Percentiles rank a stretch among this genome's conserved stretches.
These are phyloP conservation scores for Lysandra coridon DNA, from an alignment of 2,888 invertebrate genomes.

Conservation along the genomic window DNA sequence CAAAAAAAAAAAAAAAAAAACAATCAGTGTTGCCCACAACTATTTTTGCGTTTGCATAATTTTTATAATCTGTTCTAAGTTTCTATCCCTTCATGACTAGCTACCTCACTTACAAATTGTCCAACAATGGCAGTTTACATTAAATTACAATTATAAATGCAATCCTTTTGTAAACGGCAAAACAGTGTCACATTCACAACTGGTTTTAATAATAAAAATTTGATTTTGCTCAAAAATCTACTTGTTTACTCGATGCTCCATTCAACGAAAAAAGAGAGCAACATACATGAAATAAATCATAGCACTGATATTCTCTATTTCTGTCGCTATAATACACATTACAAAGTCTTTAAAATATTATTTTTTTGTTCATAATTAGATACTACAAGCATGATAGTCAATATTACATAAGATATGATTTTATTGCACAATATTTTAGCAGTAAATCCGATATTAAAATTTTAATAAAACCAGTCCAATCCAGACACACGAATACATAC, in stretches of 20 bases:
- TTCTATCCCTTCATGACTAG: conserved; percentile 6
- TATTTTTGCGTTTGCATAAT: neutral
- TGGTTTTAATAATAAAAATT: conserved; percentile 13
- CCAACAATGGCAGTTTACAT: conserved; percentile 22
- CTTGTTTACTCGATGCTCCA: neutral
- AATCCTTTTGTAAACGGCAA: neutral
- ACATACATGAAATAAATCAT: too few relatives aligned
- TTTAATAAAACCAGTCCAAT: conserved; percentile 16
- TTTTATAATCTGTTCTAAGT: neutral
- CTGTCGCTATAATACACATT: too few relatives aligned
- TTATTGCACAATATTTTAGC: neutral
- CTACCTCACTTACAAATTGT: conserved; percentile 22
- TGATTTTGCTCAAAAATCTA: neutral
- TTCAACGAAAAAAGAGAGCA: neutral
- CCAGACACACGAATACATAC: conserved; percentile 23
- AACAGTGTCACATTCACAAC: neutral
- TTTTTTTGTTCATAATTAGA: too few relatives aligned
- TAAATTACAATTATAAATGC: conserved; percentile 15
- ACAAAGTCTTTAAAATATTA: too few relatives aligned
- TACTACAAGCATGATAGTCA: too few relatives aligned
- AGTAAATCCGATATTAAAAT: neutral
- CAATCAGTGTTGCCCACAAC: neutral
- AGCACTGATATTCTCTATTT: too few relatives aligned
- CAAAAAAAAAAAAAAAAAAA: neutral
- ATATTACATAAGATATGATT: neutral